Conservation (phyloP, 2,797 vertebrate genomes). For the Erethizon dorsatum region DNA sequence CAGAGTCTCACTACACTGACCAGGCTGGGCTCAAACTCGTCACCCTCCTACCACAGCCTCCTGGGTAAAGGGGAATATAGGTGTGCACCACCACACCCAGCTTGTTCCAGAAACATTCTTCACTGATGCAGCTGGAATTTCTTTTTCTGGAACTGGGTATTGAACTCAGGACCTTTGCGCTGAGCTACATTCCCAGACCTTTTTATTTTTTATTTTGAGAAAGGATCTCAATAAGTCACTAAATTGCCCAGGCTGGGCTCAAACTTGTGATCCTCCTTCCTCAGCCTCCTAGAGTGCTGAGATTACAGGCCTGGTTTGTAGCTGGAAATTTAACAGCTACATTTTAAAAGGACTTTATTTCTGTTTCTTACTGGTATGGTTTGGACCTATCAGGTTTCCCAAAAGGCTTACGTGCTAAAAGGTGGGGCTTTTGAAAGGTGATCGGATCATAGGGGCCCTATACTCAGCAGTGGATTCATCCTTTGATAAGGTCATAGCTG, state of each 20-base stretch:
- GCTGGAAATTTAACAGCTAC: not conserved
- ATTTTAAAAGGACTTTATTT: not conserved
- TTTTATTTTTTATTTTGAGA: not conserved
- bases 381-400: not conserved
- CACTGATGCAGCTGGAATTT: conserved; percentile 15
- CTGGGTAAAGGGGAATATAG: not conserved
- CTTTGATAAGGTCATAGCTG: not conserved
- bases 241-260: not conserved
- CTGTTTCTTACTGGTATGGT: not conserved
- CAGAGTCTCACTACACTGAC: not conserved
- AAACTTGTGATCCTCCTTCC: not conserved
- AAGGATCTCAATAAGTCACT: not conserved
- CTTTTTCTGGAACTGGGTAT: not conserved
- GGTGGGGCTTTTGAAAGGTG: not conserved
- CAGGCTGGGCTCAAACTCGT: not conserved
- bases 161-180: not conserved
- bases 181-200: not conserved
- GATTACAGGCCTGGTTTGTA: not conserved
- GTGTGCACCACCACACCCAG: not conserved
- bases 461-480: not conserved
- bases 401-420: not conserved
- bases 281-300: not conserved
- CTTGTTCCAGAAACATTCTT: conserved; percentile 7
- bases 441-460: not conserved
- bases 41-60: not conserved